phyloP scores from a whole-genome alignment of 2,113 vertebrate genomes.

The Piprites chloris region DNA sequence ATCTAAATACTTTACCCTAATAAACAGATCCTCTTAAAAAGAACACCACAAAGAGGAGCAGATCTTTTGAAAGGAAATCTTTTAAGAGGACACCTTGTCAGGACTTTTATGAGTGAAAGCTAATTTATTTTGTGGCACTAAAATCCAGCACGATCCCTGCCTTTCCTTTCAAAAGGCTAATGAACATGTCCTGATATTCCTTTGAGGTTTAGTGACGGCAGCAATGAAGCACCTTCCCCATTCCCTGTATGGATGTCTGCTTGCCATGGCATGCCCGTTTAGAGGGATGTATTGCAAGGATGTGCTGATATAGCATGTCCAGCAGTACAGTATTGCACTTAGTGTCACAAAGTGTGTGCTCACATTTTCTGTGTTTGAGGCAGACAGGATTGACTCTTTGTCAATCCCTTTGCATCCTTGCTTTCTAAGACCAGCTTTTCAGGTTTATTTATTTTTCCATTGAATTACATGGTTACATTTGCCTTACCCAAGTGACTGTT shows the following conservation, averaged over 20 bases:
- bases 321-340: neutral
- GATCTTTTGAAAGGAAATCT: neutral
- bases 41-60: neutral
- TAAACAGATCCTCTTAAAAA: neutral
- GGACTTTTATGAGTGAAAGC: neutral
- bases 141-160: neutral
- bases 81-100: too few relatives aligned
- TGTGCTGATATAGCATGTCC: neutral
- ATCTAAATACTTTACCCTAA: neutral
- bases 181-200: neutral
- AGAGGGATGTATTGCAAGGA: neutral
- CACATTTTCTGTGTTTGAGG: neutral
- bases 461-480: neutral
- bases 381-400: neutral
- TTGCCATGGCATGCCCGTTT: fast-evolving
- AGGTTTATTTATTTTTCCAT: neutral
- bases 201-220: neutral
- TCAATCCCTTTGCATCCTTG: too few relatives aligned
- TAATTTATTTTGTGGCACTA: neutral
- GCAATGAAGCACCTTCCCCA: neutral
- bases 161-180: neutral
- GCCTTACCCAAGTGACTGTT: neutral
- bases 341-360: neutral
- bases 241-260: neutral
- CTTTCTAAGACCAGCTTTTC: neutral